Evolutionary conservation across 92 coral and sea anemone species (phyloP).

Genomic region (Parazoanthus swiftii): DNA sequence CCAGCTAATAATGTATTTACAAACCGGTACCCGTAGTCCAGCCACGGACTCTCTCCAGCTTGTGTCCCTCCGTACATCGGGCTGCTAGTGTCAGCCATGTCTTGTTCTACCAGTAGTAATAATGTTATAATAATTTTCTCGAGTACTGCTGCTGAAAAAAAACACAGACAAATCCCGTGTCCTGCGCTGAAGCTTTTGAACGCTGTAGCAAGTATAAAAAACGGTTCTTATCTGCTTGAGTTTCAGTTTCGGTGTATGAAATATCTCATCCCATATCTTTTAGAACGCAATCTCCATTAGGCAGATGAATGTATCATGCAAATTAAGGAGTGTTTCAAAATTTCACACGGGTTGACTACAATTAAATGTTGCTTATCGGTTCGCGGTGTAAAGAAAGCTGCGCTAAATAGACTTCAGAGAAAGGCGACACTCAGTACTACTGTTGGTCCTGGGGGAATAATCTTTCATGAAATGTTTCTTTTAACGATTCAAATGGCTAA

Average conservation of each 20-base stretch:
- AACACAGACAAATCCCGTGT: background rate
- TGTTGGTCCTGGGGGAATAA: background rate
- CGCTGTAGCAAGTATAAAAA: background rate
- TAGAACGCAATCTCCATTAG: background rate
- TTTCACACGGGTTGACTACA: background rate
- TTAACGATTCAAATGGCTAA: background rate
- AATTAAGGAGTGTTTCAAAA: background rate
- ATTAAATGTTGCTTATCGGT: background rate
- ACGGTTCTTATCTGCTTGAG: background rate
- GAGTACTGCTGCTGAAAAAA: background rate
- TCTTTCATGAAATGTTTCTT: background rate
- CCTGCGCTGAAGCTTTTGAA: background rate
- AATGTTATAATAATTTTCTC: background rate
- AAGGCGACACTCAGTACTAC: background rate
- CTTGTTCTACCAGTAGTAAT: background rate
- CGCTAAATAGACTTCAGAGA: background rate
- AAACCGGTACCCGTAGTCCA: conserved; percentile 60
- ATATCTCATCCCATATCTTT: background rate
- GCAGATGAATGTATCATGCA: background rate
- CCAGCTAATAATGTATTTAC: conserved; percentile 55
- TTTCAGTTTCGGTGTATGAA: background rate
- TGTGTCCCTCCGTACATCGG: background rate
- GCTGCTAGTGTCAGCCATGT: background rate
- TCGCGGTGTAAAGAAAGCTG: background rate
- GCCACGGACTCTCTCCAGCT: conserved; percentile 25